Evolutionary conservation across 1,140 invertebrate species (phyloP), one percentile per base, ranked within the genome.

Genomic region (Macrocentrus cingulum): DNA sequence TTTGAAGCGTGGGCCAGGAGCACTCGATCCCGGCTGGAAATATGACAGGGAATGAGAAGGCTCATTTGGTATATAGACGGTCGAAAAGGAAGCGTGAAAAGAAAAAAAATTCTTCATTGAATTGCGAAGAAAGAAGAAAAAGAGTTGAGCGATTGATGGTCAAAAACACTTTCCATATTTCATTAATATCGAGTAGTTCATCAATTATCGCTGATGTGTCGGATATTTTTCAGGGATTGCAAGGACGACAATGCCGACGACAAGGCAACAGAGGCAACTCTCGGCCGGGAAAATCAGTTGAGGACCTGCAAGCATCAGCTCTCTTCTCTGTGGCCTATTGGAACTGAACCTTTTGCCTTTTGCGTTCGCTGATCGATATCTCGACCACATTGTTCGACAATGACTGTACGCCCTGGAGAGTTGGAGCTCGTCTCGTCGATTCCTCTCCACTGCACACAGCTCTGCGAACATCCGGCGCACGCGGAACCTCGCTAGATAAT

Each of bases 331-430:
- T 49, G 19, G 23, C 29, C 29, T 29, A 2, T 16, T 13, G 6
- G 11, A 16, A 1, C 37, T 13, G 52, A 61, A 67, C 63, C 65
- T 62, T 67, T 70, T 19, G 11, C 32, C 34, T 16, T 45, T 49
- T 39, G n/a, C n/a, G 45, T 16, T 44, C 22, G 7, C 53, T 44
- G 55, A 57, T 57, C 55, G 45, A 57, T 57, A 57, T 57, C 55
- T 49, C 44, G 34, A 45, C 55, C 42, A 57, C 55, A 57, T 49
- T 57, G 55, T 57, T 57, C 45, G n/a, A 55, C 53, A 34, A 36
- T 55, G 25, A 19, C 32, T 37, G 37, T 51, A 51, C 32, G 22
- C 29, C 36, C 23, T 19, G 16, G 19, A 9, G 32, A 51, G 49
- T 51, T 36, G 5, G 13, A 25, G 20, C 51, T 53, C 51, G 23